Percentiles rank a stretch among this genome's conserved stretches.
phyloP scores from a whole-genome alignment of 2,888 invertebrate species.

The Drosophila paranaensis region DNA sequence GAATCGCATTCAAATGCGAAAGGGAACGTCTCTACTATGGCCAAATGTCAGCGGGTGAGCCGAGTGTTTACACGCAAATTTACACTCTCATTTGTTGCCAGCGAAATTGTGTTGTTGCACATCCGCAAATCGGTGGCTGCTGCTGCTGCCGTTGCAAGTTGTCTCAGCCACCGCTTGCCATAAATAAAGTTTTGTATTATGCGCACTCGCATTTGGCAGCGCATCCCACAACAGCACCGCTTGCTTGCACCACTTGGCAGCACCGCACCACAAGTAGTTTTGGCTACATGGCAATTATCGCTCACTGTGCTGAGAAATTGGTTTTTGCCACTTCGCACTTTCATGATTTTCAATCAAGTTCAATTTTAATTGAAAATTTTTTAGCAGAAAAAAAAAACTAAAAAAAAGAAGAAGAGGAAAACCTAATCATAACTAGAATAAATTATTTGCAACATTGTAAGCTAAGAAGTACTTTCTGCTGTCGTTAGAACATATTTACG shows the following conservation, averaged over 20 bases:
- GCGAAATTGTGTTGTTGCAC: constrained; percentile 69
- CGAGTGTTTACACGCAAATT: constrained; percentile 85
- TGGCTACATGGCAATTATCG: constrained; percentile 69
- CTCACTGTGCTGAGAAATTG: constrained; percentile 80
- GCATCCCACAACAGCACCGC: constrained; percentile 74
- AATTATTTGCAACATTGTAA: constrained; percentile 30
- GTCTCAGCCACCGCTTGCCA: constrained; percentile 62
- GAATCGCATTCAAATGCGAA: constrained; percentile 44
- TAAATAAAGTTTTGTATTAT: constrained; percentile 79
- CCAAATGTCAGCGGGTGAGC: constrained; percentile 84
- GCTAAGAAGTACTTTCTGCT: constrained; percentile 6
- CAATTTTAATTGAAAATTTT: constrained; percentile 79
- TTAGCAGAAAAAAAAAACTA: constrained; percentile 33
- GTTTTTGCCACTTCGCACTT: constrained; percentile 80
- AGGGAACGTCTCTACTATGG: constrained; percentile 70
- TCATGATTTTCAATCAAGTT: constrained; percentile 80
- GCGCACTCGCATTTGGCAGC: constrained; percentile 76
- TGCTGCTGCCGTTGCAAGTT: constrained; percentile 49
- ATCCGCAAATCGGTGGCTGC: constrained; percentile 60
- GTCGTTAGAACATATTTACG: neutral
- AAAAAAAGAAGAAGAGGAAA: constrained; percentile 34
- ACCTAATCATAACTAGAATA: constrained; percentile 18
- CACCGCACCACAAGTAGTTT: constrained; percentile 30
- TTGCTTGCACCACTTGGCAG: neutral
- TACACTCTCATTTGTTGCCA: constrained; percentile 84